Conservation (phyloP, 2,888 invertebrate genomes). For the Platycheirus albimanus region DNA sequence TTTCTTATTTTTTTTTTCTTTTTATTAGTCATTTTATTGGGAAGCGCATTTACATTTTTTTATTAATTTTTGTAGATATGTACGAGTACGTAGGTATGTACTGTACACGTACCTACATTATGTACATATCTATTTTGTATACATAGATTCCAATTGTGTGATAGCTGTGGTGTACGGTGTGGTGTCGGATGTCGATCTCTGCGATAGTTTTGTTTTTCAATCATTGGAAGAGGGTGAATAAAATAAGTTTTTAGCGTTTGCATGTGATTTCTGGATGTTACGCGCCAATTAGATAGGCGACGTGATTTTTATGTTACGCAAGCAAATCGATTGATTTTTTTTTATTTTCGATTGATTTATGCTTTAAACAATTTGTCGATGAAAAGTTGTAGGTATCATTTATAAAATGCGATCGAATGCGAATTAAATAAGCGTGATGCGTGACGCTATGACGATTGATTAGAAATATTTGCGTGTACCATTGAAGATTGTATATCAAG, state of each 20-base stretch:
- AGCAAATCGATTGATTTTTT: constrained; percentile 43
- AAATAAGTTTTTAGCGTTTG: neutral
- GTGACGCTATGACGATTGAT: no score
- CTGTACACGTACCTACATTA: no score
- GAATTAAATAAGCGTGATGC: no score
- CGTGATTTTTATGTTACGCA: constrained; percentile 48
- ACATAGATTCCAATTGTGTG: neutral
- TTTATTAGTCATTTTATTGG: neutral
- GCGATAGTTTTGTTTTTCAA: neutral
- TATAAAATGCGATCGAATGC: no score
- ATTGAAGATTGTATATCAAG: no score
- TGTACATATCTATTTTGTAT: neutral
- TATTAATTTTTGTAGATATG: constrained; percentile 9
- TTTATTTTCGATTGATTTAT: constrained; percentile 19
- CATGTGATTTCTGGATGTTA: neutral
- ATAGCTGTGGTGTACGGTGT: neutral
- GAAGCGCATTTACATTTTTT: constrained; percentile 3
- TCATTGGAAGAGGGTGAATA: neutral
- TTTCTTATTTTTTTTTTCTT: constrained; percentile 6
- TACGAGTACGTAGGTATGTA: no score
- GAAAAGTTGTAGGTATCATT: neutral
- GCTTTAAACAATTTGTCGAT: neutral
- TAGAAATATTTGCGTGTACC: no score
- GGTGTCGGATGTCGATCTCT: neutral
- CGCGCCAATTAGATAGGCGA: neutral